Evolutionary conservation across 2,888 invertebrate genomes (phyloP).

Genomic region (Branchellion lobata): DNA sequence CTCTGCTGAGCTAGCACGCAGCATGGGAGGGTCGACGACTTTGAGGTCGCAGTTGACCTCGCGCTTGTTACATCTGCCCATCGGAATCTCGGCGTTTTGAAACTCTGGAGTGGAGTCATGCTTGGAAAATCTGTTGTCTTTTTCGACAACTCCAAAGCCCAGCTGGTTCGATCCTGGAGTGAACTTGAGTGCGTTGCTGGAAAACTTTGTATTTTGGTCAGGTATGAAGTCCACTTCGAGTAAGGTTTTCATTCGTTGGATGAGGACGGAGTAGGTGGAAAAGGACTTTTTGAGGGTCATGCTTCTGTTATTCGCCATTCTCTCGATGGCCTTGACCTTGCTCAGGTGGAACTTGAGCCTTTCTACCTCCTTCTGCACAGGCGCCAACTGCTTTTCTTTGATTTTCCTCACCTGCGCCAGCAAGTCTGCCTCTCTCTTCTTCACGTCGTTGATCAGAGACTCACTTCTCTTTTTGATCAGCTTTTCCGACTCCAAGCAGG

Average conservation of each 20-base stretch:
- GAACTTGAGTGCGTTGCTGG: slow-evolving; percentile 46
- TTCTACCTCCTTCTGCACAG: slow-evolving; percentile 48
- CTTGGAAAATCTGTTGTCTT: neutral
- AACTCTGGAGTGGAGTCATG: neutral
- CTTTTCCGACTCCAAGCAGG: slow-evolving; percentile 50
- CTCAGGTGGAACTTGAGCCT: slow-evolving; percentile 46
- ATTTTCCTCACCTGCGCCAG: slow-evolving; percentile 47
- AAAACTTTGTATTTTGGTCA: slow-evolving; percentile 4
- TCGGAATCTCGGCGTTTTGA: neutral
- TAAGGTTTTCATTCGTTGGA: slow-evolving; percentile 52
- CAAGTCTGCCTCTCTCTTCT: slow-evolving; percentile 48
- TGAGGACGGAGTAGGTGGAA: slow-evolving; percentile 40
- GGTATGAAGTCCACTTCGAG: slow-evolving; percentile 45
- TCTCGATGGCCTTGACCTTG: slow-evolving; percentile 47
- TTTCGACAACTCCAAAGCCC: slow-evolving; percentile 43
- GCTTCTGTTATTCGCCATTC: slow-evolving; percentile 42
- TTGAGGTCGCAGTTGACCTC: neutral
- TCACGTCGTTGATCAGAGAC: slow-evolving; percentile 46
- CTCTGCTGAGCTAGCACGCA: neutral
- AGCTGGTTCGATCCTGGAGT: slow-evolving; percentile 49
- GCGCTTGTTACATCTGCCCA: neutral
- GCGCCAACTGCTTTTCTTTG: slow-evolving; percentile 48
- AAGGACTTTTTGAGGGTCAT: slow-evolving; percentile 20
- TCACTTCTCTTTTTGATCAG: slow-evolving; percentile 49
- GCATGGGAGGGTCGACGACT: neutral